Percentiles rank a stretch among this genome's conserved stretches.
These are phyloP conservation scores for Troglohyphantes excavatus DNA, from an alignment of 2,888 invertebrate genomes.

Conservation along the genomic window DNA sequence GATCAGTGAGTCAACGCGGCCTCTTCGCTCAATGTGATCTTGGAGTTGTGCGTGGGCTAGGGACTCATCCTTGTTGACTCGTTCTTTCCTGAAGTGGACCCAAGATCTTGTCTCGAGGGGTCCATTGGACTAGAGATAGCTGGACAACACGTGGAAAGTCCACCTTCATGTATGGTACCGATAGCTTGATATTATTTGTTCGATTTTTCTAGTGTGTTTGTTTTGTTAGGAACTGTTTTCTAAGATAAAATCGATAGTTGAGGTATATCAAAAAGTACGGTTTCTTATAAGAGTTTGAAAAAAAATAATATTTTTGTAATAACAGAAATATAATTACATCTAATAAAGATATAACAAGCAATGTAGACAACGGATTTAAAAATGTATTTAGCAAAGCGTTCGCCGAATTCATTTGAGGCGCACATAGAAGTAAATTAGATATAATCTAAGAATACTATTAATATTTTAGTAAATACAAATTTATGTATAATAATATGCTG, in stretches of 20 bases:
- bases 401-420: too few relatives aligned
- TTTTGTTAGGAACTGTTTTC: neutral
- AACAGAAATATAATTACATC: too few relatives aligned
- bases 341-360: too few relatives aligned
- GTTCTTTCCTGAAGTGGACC: conserved; percentile 18
- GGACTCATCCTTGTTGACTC: conserved; percentile 27
- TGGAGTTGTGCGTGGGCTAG: conserved; percentile 26
- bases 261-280: neutral
- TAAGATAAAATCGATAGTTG: neutral
- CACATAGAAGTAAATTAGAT: too few relatives aligned
- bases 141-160: conserved; percentile 25
- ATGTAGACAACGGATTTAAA: too few relatives aligned
- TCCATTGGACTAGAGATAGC: conserved; percentile 23
- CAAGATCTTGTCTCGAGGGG: conserved; percentile 4
- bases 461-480: too few relatives aligned
- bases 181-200: conserved; percentile 47
- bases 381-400: too few relatives aligned
- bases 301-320: too few relatives aligned
- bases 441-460: too few relatives aligned
- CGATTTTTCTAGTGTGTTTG: neutral
- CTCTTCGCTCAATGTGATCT: conserved; percentile 40
- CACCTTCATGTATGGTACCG: conserved; percentile 78
- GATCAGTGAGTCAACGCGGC: conserved; percentile 28
- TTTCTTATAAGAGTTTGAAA: neutral
- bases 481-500: too few relatives aligned